These are phyloP conservation scores for Erebia palarica DNA, from an alignment of 2,888 invertebrate genomes.

Conservation along the genomic window DNA sequence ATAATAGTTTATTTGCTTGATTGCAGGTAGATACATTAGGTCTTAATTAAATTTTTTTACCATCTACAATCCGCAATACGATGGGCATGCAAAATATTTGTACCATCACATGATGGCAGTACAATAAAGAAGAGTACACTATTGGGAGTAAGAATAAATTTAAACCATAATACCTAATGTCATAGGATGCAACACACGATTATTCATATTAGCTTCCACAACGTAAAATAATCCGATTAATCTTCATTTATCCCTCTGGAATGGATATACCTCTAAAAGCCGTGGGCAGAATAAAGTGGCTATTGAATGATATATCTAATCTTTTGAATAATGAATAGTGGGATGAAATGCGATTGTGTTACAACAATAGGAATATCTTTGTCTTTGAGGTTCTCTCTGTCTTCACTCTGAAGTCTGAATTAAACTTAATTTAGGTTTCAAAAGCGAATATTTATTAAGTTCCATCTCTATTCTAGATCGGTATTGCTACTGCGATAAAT, in stretches of 20 bases:
- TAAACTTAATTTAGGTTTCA: not conserved
- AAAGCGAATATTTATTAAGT: not conserved
- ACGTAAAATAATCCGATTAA: constrained; percentile 25
- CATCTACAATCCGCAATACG: no score
- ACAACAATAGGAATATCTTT: constrained; percentile 27
- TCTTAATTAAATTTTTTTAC: no score
- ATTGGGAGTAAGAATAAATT: no score
- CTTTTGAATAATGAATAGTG: constrained; percentile 32
- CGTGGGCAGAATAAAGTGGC: constrained; percentile 35
- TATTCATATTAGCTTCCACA: not conserved
- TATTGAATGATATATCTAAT: constrained; percentile 25
- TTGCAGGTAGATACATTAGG: no score
- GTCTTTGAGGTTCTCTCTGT: not conserved
- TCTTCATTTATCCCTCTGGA: constrained; percentile 34
- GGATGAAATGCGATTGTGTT: constrained; percentile 25
- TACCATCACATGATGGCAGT: no score
- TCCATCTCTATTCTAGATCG: not conserved
- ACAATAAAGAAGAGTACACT: no score
- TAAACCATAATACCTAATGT: not conserved
- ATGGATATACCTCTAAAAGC: constrained; percentile 18
- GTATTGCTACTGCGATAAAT: no score
- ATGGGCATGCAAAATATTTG: no score
- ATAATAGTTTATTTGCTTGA: no score
- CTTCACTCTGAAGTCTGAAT: not conserved
- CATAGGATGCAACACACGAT: not conserved